Conservation (phyloP, 2,888 invertebrate genomes). For the Drosophila stalkeri region DNA sequence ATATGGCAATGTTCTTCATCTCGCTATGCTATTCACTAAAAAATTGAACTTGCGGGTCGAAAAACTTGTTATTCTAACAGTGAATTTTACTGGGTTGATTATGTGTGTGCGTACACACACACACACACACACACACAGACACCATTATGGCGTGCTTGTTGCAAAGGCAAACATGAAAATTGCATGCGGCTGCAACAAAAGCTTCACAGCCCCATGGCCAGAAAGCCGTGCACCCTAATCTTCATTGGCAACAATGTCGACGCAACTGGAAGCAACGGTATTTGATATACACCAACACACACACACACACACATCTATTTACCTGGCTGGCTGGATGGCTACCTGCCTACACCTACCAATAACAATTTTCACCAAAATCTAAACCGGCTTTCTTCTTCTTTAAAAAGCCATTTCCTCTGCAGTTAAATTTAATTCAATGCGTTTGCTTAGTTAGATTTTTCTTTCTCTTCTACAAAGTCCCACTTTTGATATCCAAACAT, state of each 20-base stretch:
- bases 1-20: constrained; percentile 37
- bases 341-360: constrained; percentile 32
- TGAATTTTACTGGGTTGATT: constrained; percentile 43
- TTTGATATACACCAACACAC: constrained; percentile 51
- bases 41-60: constrained; percentile 62
- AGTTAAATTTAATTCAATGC: constrained; percentile 18
- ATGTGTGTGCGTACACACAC: constrained; percentile 8
- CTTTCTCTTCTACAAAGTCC: neutral
- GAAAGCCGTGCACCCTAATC: constrained; percentile 56
- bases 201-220: constrained; percentile 35
- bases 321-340: neutral
- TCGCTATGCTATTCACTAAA: constrained; percentile 39
- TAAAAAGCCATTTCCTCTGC: constrained; percentile 35
- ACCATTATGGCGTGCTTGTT: constrained; percentile 35
- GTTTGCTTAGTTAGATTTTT: constrained; percentile 8
- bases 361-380: constrained; percentile 42
- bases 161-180: constrained; percentile 57
- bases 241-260: constrained; percentile 60
- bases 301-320: constrained; percentile 29
- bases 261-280: constrained; percentile 60
- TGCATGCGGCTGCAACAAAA: constrained; percentile 51
- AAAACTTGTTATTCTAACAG: constrained; percentile 71
- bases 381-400: constrained; percentile 33
- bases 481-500: constrained; percentile 2
- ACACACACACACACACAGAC: neutral